Evolutionary conservation across 92 coral and sea anemone species (phyloP).

Genomic region (Phenganax marumi): DNA sequence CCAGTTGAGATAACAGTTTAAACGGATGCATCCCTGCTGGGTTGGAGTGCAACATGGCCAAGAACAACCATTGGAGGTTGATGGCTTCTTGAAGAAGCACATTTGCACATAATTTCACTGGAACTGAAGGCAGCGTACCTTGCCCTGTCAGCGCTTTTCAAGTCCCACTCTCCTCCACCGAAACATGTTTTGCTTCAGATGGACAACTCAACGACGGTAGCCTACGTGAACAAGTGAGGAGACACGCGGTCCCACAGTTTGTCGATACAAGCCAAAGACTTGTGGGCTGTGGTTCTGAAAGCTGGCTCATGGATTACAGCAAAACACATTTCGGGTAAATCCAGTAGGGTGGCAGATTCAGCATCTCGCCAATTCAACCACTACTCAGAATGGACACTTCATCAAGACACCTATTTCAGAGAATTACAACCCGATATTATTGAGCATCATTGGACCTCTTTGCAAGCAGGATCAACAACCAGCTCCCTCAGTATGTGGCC

Average conservation of each 20-base stretch:
- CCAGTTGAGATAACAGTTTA: constrained; percentile 39
- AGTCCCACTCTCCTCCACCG: neutral
- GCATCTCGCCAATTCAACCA: neutral
- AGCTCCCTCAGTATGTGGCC: neutral
- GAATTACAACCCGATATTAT: neutral
- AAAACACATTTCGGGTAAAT: constrained; percentile 59
- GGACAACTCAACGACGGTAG: constrained; percentile 60
- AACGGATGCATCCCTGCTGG: constrained; percentile 48
- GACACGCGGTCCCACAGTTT: constrained; percentile 41
- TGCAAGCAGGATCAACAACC: neutral
- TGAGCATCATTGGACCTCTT: neutral
- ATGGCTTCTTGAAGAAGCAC: constrained; percentile 49
- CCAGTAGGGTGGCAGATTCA: constrained; percentile 65
- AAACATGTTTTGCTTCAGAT: constrained; percentile 34
- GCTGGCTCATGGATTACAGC: constrained; percentile 53
- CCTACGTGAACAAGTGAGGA: constrained; percentile 56
- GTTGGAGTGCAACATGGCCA: constrained; percentile 53
- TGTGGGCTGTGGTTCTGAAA: constrained; percentile 54
- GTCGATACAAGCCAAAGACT: constrained; percentile 41
- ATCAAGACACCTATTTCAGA: neutral
- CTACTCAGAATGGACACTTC: neutral
- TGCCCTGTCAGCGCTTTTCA: constrained; percentile 42
- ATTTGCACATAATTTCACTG: constrained; percentile 51
- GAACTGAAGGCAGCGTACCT: constrained; percentile 56
- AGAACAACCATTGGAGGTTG: constrained; percentile 48